Evolutionary conservation across 2,797 vertebrate genomes (phyloP).

Genomic region (Alosa sapidissima): DNA sequence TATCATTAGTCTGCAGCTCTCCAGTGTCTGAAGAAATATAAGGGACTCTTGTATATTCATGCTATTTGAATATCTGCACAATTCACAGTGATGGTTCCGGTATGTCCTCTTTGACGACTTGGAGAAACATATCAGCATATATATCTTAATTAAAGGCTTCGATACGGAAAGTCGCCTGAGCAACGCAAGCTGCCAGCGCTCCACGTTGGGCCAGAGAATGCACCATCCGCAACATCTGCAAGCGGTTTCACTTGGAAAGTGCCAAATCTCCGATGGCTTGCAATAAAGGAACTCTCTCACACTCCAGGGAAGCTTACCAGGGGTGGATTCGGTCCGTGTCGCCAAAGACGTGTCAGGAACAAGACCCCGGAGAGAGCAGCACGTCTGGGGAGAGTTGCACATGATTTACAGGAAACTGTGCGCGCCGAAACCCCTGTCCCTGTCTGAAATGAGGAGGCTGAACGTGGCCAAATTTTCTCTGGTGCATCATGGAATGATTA

Average conservation of each 20-base stretch:
- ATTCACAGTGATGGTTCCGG: background rate
- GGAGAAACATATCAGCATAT: background rate
- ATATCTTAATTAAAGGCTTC: slow-evolving; percentile 11
- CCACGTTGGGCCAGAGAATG: slow-evolving; percentile 3
- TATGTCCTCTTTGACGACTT: background rate
- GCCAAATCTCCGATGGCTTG: slow-evolving; percentile 4
- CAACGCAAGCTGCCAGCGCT: slow-evolving; percentile 36
- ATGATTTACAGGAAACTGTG: slow-evolving; percentile 6
- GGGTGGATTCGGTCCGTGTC: slow-evolving; percentile 12
- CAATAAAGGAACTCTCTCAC: slow-evolving; percentile 10
- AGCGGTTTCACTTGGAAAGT: slow-evolving; percentile 19
- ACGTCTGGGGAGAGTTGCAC: background rate
- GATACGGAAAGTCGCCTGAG: background rate
- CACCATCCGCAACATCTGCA: slow-evolving; percentile 19
- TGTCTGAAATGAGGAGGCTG: background rate
- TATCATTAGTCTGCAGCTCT: background rate
- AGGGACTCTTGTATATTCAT: background rate
- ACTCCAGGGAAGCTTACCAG: slow-evolving; percentile 9
- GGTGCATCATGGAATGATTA: slow-evolving; percentile 8
- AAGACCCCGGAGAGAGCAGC: background rate
- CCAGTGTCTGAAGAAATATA: background rate
- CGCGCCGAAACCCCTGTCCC: background rate
- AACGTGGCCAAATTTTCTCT: background rate
- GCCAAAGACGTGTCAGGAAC: slow-evolving; percentile 16
- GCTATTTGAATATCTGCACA: background rate